Evolutionary conservation across 2,797 vertebrate genomes (phyloP), one percentile per base, ranked within the genome.

Genomic region (Sebastes itinus): DNA sequence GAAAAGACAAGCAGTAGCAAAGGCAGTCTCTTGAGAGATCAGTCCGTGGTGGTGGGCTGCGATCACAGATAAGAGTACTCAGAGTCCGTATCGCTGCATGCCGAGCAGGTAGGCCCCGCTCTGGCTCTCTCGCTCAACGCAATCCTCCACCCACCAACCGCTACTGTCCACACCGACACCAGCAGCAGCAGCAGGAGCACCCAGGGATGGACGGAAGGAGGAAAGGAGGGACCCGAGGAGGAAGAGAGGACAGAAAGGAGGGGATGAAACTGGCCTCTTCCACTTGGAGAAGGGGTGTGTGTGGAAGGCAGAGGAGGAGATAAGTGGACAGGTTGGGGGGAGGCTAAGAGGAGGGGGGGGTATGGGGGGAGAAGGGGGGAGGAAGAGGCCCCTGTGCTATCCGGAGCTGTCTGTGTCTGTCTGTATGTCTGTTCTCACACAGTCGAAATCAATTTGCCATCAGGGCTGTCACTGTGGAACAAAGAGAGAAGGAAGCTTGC

Each of bases 381-480:
- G 90, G 93, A 81, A 67, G 92, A 94, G 92, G 92, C 92, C 92
- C 94, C 94, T 95, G 95, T 95, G 95, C 96, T 96, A 96, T 96
- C 95, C 95, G 94, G 93, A 96, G 97, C 96, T 95, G 96, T 97
- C 95, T 94, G 94, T 95, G 91, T 96, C 96, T 96, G 96, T 96
- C 93, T 93, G 95, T 95, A 94, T 96, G 95, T 96, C 94, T 96
- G 96, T 97, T 97, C 96, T 99, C 98, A 99, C 97, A 99, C 98
- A 94, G 98, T 99, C 93, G 98, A 99, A 96, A 99, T 99, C 97
- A 99, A 98, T 95, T 98, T 98, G 97, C 98, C 97, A 95, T 98
- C 98, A 96, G 98, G 97, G 86, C 98, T 99, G 98, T 89, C 97
- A 86, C 98, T 99, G 98, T 90, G 96, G 94, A 97, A 98, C 96